Conservation (phyloP, 1,140 invertebrate genomes). For the Drosophila subobscura region DNA sequence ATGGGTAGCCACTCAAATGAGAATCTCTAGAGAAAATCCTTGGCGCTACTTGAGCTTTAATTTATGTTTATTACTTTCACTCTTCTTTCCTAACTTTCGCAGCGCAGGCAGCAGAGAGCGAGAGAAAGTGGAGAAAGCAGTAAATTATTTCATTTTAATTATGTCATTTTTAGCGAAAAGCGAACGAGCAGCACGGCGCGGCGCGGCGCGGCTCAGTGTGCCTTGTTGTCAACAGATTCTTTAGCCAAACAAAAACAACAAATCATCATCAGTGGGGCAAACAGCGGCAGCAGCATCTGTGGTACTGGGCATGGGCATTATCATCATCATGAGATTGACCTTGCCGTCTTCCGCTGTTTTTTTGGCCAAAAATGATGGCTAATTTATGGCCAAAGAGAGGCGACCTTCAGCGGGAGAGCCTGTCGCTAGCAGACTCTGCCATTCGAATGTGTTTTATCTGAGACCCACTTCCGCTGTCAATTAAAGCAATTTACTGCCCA, state of each 20-base stretch:
- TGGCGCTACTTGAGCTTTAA: constrained; percentile 38
- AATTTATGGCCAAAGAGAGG: constrained; percentile 64
- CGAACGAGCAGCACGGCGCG: too few relatives aligned
- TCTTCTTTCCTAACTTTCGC: constrained; percentile 12
- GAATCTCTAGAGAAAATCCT: constrained; percentile 39
- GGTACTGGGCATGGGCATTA: constrained; percentile 1
- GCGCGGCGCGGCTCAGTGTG: too few relatives aligned
- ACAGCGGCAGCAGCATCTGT: constrained; percentile 23
- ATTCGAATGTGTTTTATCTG: constrained; percentile 53
- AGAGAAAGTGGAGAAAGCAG: constrained; percentile 20
- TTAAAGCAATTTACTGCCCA: constrained; percentile 70
- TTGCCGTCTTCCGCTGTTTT: constrained; percentile 62
- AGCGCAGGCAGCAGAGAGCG: neutral
- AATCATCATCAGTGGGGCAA: constrained; percentile 49
- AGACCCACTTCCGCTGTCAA: constrained; percentile 69
- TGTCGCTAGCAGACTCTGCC: constrained; percentile 39
- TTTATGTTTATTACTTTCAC: constrained; percentile 70
- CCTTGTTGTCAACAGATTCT: constrained; percentile 53
- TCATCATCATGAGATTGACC: constrained; percentile 54
- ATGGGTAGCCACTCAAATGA: constrained; percentile 44
- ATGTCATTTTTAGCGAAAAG: constrained; percentile 62
- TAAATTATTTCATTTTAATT: constrained; percentile 78
- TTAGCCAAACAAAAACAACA: constrained; percentile 1
- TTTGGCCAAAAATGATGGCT: constrained; percentile 72
- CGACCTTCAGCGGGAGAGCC: too few relatives aligned